phyloP scores from a whole-genome alignment of 1,140 invertebrate species.

The Tribolium castaneum region DNA sequence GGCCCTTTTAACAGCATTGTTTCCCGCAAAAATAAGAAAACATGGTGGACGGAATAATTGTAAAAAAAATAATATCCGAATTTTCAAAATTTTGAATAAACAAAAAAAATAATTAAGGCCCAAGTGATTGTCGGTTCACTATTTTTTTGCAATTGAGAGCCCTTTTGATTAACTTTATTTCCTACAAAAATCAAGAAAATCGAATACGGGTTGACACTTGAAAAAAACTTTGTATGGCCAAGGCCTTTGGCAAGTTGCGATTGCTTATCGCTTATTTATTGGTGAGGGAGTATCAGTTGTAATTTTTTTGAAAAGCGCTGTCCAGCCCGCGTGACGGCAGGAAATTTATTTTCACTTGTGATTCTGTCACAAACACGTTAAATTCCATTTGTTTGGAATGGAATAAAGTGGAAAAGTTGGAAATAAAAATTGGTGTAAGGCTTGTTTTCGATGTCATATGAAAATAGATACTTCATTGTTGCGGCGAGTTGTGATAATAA shows the following conservation, averaged over 20 bases:
- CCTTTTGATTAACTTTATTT: too few relatives aligned
- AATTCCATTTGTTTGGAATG: neutral
- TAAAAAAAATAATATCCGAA: too few relatives aligned
- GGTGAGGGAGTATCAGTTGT: neutral
- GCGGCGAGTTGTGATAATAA: neutral
- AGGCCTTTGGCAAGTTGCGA: neutral
- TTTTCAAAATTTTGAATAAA: too few relatives aligned
- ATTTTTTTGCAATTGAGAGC: too few relatives aligned
- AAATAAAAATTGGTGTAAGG: neutral
- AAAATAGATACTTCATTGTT: neutral
- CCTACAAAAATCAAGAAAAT: too few relatives aligned
- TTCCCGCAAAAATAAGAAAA: too few relatives aligned
- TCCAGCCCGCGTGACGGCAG: neutral
- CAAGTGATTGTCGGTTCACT: too few relatives aligned
- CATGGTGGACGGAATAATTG: too few relatives aligned
- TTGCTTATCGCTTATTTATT: slow-evolving; percentile 4
- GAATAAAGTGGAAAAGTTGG: neutral
- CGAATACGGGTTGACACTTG: too few relatives aligned
- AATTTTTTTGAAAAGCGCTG: neutral
- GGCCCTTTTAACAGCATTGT: too few relatives aligned
- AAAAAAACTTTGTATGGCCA: too few relatives aligned
- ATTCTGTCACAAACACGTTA: neutral
- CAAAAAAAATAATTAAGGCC: too few relatives aligned
- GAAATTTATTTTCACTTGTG: slow-evolving; percentile 21
- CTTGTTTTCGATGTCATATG: neutral